Percentiles rank a stretch among this genome's conserved stretches.
phyloP scores from a whole-genome alignment of 2,888 invertebrate species.

The Drosophila nr. perissopoda region DNA sequence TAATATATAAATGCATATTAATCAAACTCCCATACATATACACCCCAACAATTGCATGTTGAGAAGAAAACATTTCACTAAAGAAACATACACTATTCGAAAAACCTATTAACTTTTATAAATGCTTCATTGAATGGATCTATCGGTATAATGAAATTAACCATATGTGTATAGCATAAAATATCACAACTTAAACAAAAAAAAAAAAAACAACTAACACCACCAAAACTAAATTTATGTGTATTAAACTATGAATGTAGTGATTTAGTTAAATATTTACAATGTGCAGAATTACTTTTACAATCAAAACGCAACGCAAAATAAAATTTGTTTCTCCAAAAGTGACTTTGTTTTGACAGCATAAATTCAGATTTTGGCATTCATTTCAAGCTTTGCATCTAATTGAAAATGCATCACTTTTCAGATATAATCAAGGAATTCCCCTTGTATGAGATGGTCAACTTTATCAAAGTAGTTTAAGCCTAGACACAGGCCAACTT shows the following conservation, averaged over 20 bases:
- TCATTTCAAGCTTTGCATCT: neutral
- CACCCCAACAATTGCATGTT: conserved; percentile 30
- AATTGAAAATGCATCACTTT: neutral
- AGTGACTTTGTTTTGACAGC: neutral
- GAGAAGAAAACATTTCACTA: conserved; percentile 27
- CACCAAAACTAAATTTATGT: conserved; percentile 77
- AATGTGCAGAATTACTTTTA: conserved; percentile 68
- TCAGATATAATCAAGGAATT: neutral
- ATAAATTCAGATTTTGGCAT: neutral
- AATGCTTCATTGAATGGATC: conserved; percentile 62
- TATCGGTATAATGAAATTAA: conserved; percentile 49
- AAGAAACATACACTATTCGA: conserved; percentile 12
- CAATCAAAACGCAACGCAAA: conserved; percentile 65
- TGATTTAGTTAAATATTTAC: conserved; percentile 73
- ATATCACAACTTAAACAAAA: conserved; percentile 57
- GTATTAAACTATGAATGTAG: conserved; percentile 72
- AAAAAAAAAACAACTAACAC: conserved; percentile 49
- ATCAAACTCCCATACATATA: conserved; percentile 39
- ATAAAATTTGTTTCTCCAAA: conserved; percentile 58
- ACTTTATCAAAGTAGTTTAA: neutral
- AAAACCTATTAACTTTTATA: conserved; percentile 57
- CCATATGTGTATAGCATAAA: conserved; percentile 59
- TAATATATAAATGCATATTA: conserved; percentile 42
- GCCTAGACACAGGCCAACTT: neutral
- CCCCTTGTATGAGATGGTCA: neutral